Evolutionary conservation across 2,797 vertebrate genomes (phyloP).

Genomic region (Sebastes variabilis): DNA sequence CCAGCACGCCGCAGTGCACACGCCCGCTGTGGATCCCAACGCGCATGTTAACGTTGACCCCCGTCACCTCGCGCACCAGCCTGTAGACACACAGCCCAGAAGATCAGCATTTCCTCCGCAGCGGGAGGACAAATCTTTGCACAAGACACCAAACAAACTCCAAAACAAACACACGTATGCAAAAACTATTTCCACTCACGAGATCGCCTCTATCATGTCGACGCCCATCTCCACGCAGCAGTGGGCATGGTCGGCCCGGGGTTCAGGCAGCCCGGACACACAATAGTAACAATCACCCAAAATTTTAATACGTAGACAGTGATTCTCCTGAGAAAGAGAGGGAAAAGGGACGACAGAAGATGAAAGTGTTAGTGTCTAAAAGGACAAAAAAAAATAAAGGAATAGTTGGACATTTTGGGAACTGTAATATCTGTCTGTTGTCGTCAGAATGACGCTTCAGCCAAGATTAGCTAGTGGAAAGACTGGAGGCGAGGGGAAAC

Average conservation of each 20-base stretch:
- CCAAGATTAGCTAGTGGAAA: too few relatives aligned
- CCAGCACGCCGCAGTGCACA: constrained; percentile 95
- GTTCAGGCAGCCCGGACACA: constrained; percentile 94
- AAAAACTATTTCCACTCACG: constrained; percentile 82
- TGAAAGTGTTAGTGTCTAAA: neutral
- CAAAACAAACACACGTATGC: neutral
- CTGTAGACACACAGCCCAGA: constrained; percentile 64
- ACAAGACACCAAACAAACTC: neutral
- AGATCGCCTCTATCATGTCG: constrained; percentile 98
- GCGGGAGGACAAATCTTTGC: neutral
- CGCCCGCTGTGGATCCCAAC: constrained; percentile 97
- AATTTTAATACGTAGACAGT: constrained; percentile 97
- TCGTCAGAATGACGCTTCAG: neutral
- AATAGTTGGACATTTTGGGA: neutral
- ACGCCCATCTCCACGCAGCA: constrained; percentile 99
- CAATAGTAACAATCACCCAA: constrained; percentile 98
- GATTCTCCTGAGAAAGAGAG: constrained; percentile 87
- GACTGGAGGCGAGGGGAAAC: too few relatives aligned
- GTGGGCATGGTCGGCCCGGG: constrained; percentile 95
- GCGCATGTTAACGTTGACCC: constrained; percentile 98
- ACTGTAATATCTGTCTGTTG: neutral
- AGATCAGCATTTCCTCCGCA: neutral
- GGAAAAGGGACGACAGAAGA: neutral
- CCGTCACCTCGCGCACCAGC: constrained; percentile 95
- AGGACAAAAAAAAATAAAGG: neutral